A percentile compares a stretch with the other conserved stretches of the same genome.
These are phyloP conservation scores for Tyria jacobaeae DNA, from an alignment of 2,888 invertebrate genomes.

Conservation along the genomic window DNA sequence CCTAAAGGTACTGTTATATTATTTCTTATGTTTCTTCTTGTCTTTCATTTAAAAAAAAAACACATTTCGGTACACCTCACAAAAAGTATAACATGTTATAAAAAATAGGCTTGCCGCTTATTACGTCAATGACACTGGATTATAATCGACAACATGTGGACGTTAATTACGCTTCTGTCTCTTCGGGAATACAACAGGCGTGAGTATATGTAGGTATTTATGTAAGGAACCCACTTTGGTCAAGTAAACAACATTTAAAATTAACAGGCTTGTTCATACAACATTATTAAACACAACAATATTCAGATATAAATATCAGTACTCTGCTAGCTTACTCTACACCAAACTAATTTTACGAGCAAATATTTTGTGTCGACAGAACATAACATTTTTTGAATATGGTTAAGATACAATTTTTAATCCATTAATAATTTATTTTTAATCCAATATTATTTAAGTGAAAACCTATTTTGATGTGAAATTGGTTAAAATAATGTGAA, in stretches of 20 bases:
- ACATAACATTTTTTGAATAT: background rate
- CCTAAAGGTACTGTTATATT: too few relatives aligned
- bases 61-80: too few relatives aligned
- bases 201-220: too few relatives aligned
- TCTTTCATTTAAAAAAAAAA: too few relatives aligned
- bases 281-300: background rate
- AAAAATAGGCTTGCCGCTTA: too few relatives aligned
- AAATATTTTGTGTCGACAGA: background rate
- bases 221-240: too few relatives aligned
- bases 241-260: background rate
- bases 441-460: background rate
- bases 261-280: background rate
- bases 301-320: background rate
- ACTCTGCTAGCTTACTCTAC: background rate
- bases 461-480: background rate
- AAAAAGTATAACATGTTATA: too few relatives aligned
- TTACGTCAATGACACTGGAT: too few relatives aligned
- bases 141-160: too few relatives aligned
- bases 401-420: background rate
- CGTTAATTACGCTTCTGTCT: too few relatives aligned
- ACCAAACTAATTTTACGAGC: background rate
- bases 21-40: too few relatives aligned
- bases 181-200: too few relatives aligned
- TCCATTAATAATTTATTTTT: background rate
- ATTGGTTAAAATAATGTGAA: background rate